These are phyloP conservation scores for Cyclophora punctaria DNA, from an alignment of 2,888 invertebrate species.

Conservation along the genomic window DNA sequence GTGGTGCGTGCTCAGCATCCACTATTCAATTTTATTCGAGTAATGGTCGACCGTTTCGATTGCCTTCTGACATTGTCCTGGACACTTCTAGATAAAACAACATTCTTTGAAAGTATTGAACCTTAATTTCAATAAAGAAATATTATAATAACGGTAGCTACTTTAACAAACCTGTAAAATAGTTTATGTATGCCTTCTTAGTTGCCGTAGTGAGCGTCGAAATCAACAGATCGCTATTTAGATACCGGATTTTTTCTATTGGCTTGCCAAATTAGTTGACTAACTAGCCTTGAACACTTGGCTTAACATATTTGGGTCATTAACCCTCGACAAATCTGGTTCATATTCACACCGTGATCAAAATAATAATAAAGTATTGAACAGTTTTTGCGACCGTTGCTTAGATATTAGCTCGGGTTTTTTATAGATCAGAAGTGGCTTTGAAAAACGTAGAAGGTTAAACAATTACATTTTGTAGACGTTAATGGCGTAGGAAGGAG, in stretches of 20 bases:
- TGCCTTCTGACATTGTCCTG: conserved; percentile 8
- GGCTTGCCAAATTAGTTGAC: conserved; percentile 57
- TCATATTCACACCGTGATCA: conserved; percentile 70
- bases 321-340: conserved; percentile 72
- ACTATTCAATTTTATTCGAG: conserved; percentile 27
- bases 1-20: conserved; percentile 8
- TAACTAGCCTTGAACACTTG: conserved; percentile 66
- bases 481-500: conserved; percentile 37
- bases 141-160: conserved; percentile 50
- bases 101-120: not conserved
- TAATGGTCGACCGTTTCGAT: conserved; percentile 21
- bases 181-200: conserved; percentile 30
- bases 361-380: conserved; percentile 68
- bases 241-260: conserved; percentile 58
- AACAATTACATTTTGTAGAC: conserved; percentile 47
- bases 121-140: too few relatives aligned
- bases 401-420: conserved; percentile 47
- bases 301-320: conserved; percentile 72
- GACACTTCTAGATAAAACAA: too few relatives aligned
- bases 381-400: conserved; percentile 68
- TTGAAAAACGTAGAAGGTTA: conserved; percentile 52
- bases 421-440: conserved; percentile 34
- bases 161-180: conserved; percentile 42
- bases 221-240: conserved; percentile 46
- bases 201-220: conserved; percentile 26